Evolutionary conservation across 2,797 vertebrate species (phyloP).

Genomic region (Anabas testudineus): DNA sequence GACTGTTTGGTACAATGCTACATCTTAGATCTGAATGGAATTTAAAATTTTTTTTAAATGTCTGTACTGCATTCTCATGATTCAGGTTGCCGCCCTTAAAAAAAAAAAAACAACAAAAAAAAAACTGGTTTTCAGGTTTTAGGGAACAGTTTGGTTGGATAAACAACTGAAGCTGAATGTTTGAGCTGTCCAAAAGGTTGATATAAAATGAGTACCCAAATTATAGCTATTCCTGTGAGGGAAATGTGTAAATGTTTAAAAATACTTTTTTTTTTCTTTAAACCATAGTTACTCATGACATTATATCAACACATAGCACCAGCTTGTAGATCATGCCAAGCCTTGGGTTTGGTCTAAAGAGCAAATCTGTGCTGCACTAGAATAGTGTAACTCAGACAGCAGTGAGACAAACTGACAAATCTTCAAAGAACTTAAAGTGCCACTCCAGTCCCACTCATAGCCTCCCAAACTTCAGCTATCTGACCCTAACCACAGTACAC

Average conservation of each 20-base stretch:
- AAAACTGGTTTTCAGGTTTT: constrained; percentile 43
- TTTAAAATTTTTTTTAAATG: constrained; percentile 65
- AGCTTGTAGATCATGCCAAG: constrained; percentile 84
- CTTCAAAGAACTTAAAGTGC: constrained; percentile 88
- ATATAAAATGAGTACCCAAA: constrained; percentile 86
- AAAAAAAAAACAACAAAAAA: constrained; percentile 42
- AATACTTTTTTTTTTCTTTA: constrained; percentile 69
- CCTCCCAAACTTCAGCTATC: constrained; percentile 82
- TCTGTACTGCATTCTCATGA: constrained; percentile 68
- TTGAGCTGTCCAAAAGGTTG: constrained; percentile 81
- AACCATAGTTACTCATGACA: constrained; percentile 77
- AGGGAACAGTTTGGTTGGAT: constrained; percentile 64
- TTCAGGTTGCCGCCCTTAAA: constrained; percentile 55
- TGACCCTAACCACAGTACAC: constrained; percentile 78
- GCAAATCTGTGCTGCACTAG: constrained; percentile 83
- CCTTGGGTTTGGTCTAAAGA: constrained; percentile 85
- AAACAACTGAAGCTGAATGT: constrained; percentile 76
- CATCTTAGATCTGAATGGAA: constrained; percentile 65
- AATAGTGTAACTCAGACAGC: constrained; percentile 82
- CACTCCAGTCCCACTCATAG: constrained; percentile 85
- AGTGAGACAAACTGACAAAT: constrained; percentile 87
- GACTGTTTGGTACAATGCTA: constrained; percentile 66
- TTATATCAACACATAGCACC: constrained; percentile 86
- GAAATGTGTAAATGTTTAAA: constrained; percentile 80
- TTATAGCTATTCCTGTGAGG: constrained; percentile 79